Evolutionary conservation across 2,888 invertebrate species (phyloP), one percentile per base, ranked within the genome.

Genomic region (Philaethria dido): DNA sequence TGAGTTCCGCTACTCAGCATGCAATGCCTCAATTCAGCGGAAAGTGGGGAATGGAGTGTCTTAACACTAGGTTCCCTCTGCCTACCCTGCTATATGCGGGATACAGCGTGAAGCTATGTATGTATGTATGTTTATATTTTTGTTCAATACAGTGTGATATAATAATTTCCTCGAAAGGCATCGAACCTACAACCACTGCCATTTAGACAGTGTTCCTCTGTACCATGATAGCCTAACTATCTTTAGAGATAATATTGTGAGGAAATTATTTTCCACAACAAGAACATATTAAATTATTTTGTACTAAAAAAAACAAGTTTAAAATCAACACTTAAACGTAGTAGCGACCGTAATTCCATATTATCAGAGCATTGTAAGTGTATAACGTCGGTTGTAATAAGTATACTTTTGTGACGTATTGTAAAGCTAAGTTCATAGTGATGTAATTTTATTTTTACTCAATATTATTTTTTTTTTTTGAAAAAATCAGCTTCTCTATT

Each of bases 381-480:
- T 69, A 68, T 39, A 66, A 63, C 42, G 63, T 57, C 45, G 44
- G 62, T 33, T 52, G 50, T 62, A 69, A 69, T 70, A 70, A 70
- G 63, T 70, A 70, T 70, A 66, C 69, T 62, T 68, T 68, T 69
- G 73, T 72, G 73, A 71, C 70, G 86, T 85, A 83, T 81, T 78
- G 74, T 85, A 75, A 87, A 55, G 89, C 44, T 52, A 70, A 50
- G 77, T 72, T 68, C 71, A 85, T 25, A 75, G 11, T 66, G 1
- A n/a, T 8, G 14, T 48, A 1, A 13, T 22, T 55, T 45, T 33
- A 11, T 25, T 13, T 62, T 4, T 39, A 16, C n/a, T 14, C 50
- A 13, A 39, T 48, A 25, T 2, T 42, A 5, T 16, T 16, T 29
- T 52, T 52, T 52, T 6, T 11, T 0, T 33, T 8, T 33, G 8